These are phyloP conservation scores for Pseudomyrmex dendroicus DNA, from an alignment of 1,140 invertebrate species.

Conservation along the genomic window DNA sequence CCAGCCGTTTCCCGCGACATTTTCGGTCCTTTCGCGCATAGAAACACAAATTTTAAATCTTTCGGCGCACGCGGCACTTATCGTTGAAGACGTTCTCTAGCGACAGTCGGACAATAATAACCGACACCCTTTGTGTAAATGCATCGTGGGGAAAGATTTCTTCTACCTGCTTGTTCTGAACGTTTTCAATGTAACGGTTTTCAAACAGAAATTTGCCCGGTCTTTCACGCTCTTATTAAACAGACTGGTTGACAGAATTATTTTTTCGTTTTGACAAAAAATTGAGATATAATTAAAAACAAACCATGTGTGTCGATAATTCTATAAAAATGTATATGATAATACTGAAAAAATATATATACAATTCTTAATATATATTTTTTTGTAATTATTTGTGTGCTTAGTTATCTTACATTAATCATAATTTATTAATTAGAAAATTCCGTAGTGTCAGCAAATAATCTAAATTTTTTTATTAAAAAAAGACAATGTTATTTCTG, in stretches of 20 bases:
- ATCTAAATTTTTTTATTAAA: slow-evolving; percentile 13
- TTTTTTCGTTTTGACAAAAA: slow-evolving; percentile 39
- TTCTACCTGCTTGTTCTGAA: too few species aligned
- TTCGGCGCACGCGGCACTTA: too few species aligned
- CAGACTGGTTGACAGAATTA: slow-evolving; percentile 13
- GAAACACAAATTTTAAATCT: too few species aligned
- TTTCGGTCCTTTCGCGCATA: too few species aligned
- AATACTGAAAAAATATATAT: slow-evolving; percentile 77
- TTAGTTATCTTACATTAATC: slow-evolving; percentile 59
- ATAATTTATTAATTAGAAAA: slow-evolving; percentile 44
- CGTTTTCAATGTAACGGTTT: too few species aligned
- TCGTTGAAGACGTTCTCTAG: too few species aligned
- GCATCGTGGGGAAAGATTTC: too few species aligned
- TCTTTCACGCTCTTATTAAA: too few species aligned
- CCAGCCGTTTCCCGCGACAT: too few species aligned
- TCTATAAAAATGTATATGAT: slow-evolving; percentile 61
- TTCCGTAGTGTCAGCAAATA: slow-evolving; percentile 9
- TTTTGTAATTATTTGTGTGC: slow-evolving; percentile 32
- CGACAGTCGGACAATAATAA: too few species aligned
- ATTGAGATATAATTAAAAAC: slow-evolving; percentile 47
- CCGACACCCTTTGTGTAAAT: too few species aligned
- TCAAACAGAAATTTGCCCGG: too few species aligned
- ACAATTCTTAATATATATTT: slow-evolving; percentile 61
- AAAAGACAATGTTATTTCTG: slow-evolving; percentile 35
- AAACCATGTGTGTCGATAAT: slow-evolving; percentile 40